Evolutionary conservation across 2,797 vertebrate genomes (phyloP).

Genomic region (Craterocephalus amniculus): DNA sequence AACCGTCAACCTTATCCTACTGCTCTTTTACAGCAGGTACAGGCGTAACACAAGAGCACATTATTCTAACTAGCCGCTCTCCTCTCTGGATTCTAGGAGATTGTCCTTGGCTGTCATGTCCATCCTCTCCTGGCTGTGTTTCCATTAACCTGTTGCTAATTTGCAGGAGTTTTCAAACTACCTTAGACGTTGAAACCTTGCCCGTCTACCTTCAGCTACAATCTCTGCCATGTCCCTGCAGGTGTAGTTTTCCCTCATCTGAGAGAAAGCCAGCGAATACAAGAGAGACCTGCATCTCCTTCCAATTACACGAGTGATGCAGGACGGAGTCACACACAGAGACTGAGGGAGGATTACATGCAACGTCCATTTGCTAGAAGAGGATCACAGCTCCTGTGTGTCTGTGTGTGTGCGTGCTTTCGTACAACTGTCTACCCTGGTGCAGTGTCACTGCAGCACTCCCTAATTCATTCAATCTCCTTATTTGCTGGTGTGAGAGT

Average conservation of each 20-base stretch:
- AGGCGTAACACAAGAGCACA: constrained; percentile 4
- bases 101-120: not conserved
- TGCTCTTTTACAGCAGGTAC: constrained; percentile 19
- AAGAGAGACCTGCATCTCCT: constrained; percentile 67
- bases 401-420: constrained; percentile 40
- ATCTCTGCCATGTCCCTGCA: constrained; percentile 27
- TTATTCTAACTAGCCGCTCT: constrained; percentile 3
- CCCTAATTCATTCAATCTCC: constrained; percentile 81
- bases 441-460: constrained; percentile 79
- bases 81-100: constrained; percentile 9
- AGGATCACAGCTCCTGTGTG: constrained; percentile 73
- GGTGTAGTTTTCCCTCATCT: constrained; percentile 65
- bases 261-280: constrained; percentile 57
- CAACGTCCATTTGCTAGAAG: constrained; percentile 75
- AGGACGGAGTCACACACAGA: constrained; percentile 52
- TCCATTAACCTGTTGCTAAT: constrained; percentile 34
- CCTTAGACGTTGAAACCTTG: not conserved
- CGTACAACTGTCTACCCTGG: constrained; percentile 60
- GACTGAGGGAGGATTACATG: constrained; percentile 74
- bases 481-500: constrained; percentile 73
- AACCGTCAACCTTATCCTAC: constrained; percentile 26
- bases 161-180: constrained; percentile 26
- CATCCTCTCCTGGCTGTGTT: not conserved
- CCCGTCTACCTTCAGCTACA: constrained; percentile 13
- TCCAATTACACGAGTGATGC: constrained; percentile 73